Conservation (phyloP, 2,113 vertebrate species). For the Platysteira castanea region DNA sequence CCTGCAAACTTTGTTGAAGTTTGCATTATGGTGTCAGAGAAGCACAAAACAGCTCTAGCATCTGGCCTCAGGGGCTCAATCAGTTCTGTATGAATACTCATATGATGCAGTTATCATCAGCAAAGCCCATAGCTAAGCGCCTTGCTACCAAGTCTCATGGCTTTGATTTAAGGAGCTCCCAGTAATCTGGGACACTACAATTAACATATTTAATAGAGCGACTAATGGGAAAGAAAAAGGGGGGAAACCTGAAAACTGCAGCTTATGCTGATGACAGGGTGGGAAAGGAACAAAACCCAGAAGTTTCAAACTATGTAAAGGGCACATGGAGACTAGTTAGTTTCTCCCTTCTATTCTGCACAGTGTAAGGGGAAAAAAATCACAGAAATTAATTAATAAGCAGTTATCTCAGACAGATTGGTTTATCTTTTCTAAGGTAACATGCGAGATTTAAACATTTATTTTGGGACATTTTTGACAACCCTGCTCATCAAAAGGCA, state of each 20-base stretch:
- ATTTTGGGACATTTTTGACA: background rate
- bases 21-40: constrained; percentile 19
- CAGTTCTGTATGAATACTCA: constrained; percentile 62
- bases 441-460: background rate
- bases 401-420: background rate
- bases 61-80: constrained; percentile 47
- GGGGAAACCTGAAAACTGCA: background rate
- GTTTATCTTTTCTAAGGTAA: background rate
- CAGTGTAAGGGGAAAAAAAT: background rate
- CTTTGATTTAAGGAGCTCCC: constrained; percentile 60
- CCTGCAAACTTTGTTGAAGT: background rate
- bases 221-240: constrained; percentile 52
- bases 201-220: constrained; percentile 68
- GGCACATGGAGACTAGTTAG: background rate
- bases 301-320: background rate
- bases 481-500: background rate
- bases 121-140: constrained; percentile 47
- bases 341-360: background rate
- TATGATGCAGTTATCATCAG: constrained; percentile 47
- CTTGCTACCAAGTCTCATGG: constrained; percentile 48
- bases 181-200: constrained; percentile 58
- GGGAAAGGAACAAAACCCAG: background rate
- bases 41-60: constrained; percentile 50
- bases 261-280: background rate
- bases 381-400: background rate